A percentile compares a stretch with the other conserved stretches of the same genome.
phyloP scores from a whole-genome alignment of 1,140 invertebrate genomes.

The Drosophila kurseongensis region DNA sequence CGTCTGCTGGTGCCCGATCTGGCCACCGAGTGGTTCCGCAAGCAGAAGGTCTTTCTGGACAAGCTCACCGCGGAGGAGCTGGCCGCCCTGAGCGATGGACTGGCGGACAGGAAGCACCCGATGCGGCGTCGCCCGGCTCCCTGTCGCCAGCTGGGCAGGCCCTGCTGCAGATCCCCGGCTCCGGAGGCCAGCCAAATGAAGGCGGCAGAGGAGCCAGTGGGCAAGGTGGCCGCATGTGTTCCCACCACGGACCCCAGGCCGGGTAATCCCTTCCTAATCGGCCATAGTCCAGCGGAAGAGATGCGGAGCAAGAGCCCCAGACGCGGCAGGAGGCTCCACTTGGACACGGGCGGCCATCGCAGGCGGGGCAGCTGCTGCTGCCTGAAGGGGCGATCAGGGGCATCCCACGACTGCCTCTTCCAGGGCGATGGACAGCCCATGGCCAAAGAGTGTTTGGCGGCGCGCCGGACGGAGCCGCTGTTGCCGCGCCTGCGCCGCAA shows the following conservation, averaged over 20 bases:
- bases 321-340: background rate
- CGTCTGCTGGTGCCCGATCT: conserved; percentile 67
- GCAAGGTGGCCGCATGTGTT: conserved; percentile 6
- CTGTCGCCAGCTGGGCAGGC: background rate
- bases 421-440: conserved; percentile 62
- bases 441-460: conserved; percentile 23
- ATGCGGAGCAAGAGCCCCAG: background rate
- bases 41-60: conserved; percentile 61
- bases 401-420: conserved; percentile 14
- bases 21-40: conserved; percentile 74
- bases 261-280: conserved; percentile 17
- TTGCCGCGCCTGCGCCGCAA: conserved; percentile 30
- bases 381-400: background rate
- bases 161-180: background rate
- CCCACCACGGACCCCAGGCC: background rate
- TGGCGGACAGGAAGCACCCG: background rate
- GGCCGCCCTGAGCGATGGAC: conserved; percentile 2
- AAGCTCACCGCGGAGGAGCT: conserved; percentile 22
- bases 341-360: background rate
- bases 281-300: background rate
- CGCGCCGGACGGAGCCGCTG: conserved; percentile 21
- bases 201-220: background rate
- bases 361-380: conserved; percentile 29
- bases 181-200: background rate
- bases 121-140: background rate